These are phyloP conservation scores for Monomorium pharaonis DNA, from an alignment of 1,140 invertebrate species.

Conservation along the genomic window DNA sequence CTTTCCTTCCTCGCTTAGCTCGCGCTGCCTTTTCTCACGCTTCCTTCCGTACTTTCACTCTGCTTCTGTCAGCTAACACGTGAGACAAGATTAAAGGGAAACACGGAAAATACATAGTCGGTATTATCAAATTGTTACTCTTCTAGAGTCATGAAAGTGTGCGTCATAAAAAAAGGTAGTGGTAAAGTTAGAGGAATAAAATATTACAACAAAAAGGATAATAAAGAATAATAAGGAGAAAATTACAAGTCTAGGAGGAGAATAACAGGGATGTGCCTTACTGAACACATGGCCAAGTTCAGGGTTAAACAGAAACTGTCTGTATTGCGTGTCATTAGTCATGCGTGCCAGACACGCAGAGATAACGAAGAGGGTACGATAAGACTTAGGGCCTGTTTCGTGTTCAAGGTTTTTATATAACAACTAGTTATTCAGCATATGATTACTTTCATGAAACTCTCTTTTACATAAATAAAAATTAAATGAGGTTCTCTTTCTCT, in stretches of 20 bases:
- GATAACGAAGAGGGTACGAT: slow-evolving; percentile 32
- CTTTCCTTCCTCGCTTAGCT: neutral
- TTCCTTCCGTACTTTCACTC: neutral
- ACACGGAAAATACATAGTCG: slow-evolving; percentile 5
- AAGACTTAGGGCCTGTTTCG: slow-evolving; percentile 24
- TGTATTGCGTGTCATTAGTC: slow-evolving; percentile 45
- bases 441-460: too few relatives aligned
- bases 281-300: slow-evolving; percentile 44
- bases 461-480: neutral
- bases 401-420: neutral
- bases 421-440: neutral
- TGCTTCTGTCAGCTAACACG: slow-evolving; percentile 39
- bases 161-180: neutral
- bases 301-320: slow-evolving; percentile 36
- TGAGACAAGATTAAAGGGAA: slow-evolving; percentile 54
- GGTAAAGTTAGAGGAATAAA: neutral
- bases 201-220: neutral
- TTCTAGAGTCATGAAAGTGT: neutral
- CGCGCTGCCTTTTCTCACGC: slow-evolving; percentile 4
- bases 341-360: slow-evolving; percentile 38
- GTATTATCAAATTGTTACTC: neutral
- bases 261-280: neutral
- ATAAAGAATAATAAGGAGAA: slow-evolving; percentile 3
- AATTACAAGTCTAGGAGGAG: slow-evolving; percentile 16
- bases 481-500: neutral